Evolutionary conservation across 2,113 vertebrate genomes (phyloP).

Genomic region (Nibea albiflora): DNA sequence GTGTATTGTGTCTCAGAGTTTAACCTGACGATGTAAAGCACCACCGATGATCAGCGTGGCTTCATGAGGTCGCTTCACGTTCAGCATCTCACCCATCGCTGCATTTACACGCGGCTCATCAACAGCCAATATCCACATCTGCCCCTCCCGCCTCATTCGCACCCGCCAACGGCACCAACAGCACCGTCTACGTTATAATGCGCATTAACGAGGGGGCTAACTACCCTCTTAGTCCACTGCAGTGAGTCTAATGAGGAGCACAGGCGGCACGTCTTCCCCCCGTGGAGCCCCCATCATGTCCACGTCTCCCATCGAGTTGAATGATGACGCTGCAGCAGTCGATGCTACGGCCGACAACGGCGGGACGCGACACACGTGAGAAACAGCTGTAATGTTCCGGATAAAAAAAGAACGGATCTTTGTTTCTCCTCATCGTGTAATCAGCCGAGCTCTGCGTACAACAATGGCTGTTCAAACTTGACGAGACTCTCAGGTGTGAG

Average conservation of each 20-base stretch:
- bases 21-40: constrained; percentile 1
- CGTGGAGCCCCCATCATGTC: constrained; percentile 24
- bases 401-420: neutral
- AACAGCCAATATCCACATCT: constrained; percentile 6
- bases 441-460: neutral
- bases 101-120: neutral
- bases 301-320: constrained; percentile 8
- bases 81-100: neutral
- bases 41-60: neutral
- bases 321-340: constrained; percentile 25
- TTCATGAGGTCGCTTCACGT: neutral
- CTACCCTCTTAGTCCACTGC: constrained; percentile 56
- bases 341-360: neutral
- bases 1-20: neutral
- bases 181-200: constrained; percentile 9
- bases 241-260: constrained; percentile 53
- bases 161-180: neutral
- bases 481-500: too few species aligned
- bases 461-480: neutral
- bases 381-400: constrained; percentile 22
- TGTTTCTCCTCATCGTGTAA: neutral
- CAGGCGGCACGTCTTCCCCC: constrained; percentile 15
- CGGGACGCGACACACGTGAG: neutral
- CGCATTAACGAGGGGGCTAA: constrained; percentile 51
- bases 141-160: constrained; percentile 12